Evolutionary conservation across 2,797 vertebrate genomes (phyloP), one percentile per base, ranked within the genome.

Genomic region (Myoxocephalus aenaeus): DNA sequence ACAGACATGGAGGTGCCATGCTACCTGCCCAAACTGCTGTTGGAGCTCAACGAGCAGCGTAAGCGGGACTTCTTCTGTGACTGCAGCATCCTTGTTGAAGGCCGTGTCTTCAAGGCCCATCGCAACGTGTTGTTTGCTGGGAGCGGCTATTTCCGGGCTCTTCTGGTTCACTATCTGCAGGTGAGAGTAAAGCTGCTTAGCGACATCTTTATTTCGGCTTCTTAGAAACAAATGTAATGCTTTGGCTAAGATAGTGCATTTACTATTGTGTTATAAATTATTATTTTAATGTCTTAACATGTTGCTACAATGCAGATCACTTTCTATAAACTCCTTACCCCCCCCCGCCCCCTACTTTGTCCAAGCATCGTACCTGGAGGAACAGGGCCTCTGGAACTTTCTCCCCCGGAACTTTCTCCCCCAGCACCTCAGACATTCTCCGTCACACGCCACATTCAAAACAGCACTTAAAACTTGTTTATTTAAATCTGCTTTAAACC

Each of bases 31-130:
- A 98, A 97, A 67, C 96, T 99, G 59, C 79, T 99, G 80, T 96
- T 96, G 3, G 98, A 99, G 91, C 92, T 99, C 65, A 99, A 99
- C 20, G 98, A 99, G 87, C 98, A 99, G 87, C 95, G 98, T 1
- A 98, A 98, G 91, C 91, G 98, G 77, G 98, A 98, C 87, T 99
- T 98, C 86, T 99, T 99, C 94, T 99, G 98, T 82, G 98, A 99
- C 95, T 99, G 98, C 93, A 99, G 97, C 91, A 96, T 99, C 87
- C 97, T 99, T 0, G 98, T 99, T 10, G 98, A 99, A 84, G 98
- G 98, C 3, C 93, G 97, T 6, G 97, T 99, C 82, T 99, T 99
- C 91, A 99, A 99, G 83, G 98, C 98, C 0, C 98, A 99, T 86
- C 96, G 97, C 18, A 99, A 99, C 88, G 97, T 99, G 36, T 82